A percentile compares a stretch with the other conserved stretches of the same genome.
Evolutionary conservation across 1,140 invertebrate genomes (phyloP).

Genomic region (Scaptomyza graminum): DNA sequence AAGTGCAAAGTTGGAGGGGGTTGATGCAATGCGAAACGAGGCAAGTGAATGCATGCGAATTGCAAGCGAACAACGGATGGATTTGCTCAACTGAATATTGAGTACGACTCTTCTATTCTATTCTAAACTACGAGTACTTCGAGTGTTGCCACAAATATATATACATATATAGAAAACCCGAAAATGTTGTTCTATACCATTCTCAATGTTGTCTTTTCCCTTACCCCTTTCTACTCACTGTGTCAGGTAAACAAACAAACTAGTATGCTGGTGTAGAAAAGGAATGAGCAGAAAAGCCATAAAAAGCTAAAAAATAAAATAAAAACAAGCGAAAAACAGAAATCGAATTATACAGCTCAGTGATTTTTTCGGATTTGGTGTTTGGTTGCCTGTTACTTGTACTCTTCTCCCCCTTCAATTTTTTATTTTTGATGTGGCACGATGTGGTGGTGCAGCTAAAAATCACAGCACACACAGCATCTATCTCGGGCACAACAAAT

Average conservation of each 20-base stretch:
- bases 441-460: slow-evolving; percentile 66
- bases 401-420: neutral
- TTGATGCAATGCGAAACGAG: slow-evolving; percentile 36
- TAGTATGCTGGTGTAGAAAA: neutral
- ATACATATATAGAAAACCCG: slow-evolving; percentile 46
- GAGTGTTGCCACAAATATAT: slow-evolving; percentile 34
- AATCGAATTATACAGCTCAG: slow-evolving; percentile 82
- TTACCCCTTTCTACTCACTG: slow-evolving; percentile 1
- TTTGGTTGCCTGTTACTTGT: slow-evolving; percentile 78
- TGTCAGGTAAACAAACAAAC: slow-evolving; percentile 64
- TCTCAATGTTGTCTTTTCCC: slow-evolving; percentile 14
- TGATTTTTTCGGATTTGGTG: slow-evolving; percentile 81
- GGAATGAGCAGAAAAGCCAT: slow-evolving; percentile 16
- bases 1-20: neutral
- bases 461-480: slow-evolving; percentile 60
- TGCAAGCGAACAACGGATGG: slow-evolving; percentile 71
- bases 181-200: slow-evolving; percentile 69
- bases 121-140: slow-evolving; percentile 34
- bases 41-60: slow-evolving; percentile 70
- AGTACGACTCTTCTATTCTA: slow-evolving; percentile 57
- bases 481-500: slow-evolving; percentile 67
- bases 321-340: slow-evolving; percentile 68
- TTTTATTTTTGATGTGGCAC: slow-evolving; percentile 68
- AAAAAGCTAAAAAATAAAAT: slow-evolving; percentile 12
- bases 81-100: slow-evolving; percentile 82